Evolutionary conservation across 2,113 vertebrate genomes (phyloP), one percentile per base, ranked within the genome.

Genomic region (Toxotes jaculatrix): DNA sequence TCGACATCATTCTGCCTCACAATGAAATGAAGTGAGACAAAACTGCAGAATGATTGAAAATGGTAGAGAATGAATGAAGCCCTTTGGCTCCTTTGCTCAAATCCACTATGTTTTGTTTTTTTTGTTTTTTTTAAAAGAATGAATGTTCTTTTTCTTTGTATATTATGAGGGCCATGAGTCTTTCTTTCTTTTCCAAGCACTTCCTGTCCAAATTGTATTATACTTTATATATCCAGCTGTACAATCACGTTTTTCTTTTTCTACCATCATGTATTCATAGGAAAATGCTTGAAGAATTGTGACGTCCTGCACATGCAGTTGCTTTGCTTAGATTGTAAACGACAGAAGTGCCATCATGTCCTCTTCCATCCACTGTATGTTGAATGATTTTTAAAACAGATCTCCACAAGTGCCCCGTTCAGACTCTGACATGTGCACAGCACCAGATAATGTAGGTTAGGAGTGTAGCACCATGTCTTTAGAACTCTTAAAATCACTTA

Each of bases 301-400:
- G 43, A 80, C 27, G 60, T 80, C 42, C 63, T 78, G 60, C 65
- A 70, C 72, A 38, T 19, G 51, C 75, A 56, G 71, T 74, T 62
- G 85, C 70, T 91, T 90, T 82, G 86, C 85, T 84, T 87, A 76
- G 84, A 88, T 64, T 63, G 7, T 59, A 64, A 79, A 65, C 23
- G 63, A 86, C 88, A 90, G 84, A 86, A 88, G 86, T 88, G 78
- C 79, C 74, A 82, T 77, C 59, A 55, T 81, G 81, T 92, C 47
- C n/a, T 74, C 62, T 38, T 57, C 49, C 16, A n/a, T 71, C 43
- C 23, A 64, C 68, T 84, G 23, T 66, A 57, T 59, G 3, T 63
- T 1, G 5, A 62, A 38, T 10, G 7, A 77, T 64, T 65, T 66
- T 71, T 34, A 60, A 70, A 74, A 23, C 38, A 74, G 38, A 79